These are phyloP conservation scores for Nomada lathburiana DNA, from an alignment of 2,888 invertebrate genomes.

Conservation along the genomic window DNA sequence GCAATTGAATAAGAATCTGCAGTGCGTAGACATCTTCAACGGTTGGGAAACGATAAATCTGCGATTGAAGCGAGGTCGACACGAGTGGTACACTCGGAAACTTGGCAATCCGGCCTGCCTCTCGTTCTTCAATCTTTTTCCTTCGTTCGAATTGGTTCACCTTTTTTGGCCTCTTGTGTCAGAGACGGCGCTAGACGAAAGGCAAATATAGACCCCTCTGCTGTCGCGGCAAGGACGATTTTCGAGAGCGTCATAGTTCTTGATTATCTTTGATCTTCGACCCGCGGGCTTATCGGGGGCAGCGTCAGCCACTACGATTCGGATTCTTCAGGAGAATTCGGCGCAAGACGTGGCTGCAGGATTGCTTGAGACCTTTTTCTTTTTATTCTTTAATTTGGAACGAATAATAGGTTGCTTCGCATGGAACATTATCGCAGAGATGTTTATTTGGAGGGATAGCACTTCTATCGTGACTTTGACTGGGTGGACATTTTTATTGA, in stretches of 20 bases:
- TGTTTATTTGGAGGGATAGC: too few relatives aligned
- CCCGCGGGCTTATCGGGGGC: conserved; percentile 55
- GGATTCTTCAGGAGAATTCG: conserved; percentile 23
- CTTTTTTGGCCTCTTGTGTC: conserved; percentile 23
- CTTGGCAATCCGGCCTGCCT: conserved; percentile 57
- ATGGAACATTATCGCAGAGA: too few relatives aligned
- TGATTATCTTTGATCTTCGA: conserved; percentile 78
- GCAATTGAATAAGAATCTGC: conserved; percentile 44
- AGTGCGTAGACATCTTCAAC: conserved; percentile 43
- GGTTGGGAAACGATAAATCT: conserved; percentile 59
- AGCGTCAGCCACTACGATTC: conserved; percentile 66
- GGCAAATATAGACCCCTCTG: conserved; percentile 66
- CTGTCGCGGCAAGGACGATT: conserved; percentile 59
- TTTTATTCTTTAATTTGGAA: neutral
- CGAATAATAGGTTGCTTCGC: neutral
- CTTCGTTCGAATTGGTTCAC: neutral
- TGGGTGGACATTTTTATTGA: too few relatives aligned
- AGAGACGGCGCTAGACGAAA: conserved; percentile 47
- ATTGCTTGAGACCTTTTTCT: neutral
- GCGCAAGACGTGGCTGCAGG: neutral
- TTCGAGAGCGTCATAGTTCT: conserved; percentile 65
- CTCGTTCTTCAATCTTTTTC: conserved; percentile 38
- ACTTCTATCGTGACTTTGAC: too few relatives aligned
- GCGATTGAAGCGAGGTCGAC: conserved; percentile 42
- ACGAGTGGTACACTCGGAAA: conserved; percentile 58